phyloP scores from a whole-genome alignment of 2,113 vertebrate genomes.

The Corythornis madagascariensis region DNA sequence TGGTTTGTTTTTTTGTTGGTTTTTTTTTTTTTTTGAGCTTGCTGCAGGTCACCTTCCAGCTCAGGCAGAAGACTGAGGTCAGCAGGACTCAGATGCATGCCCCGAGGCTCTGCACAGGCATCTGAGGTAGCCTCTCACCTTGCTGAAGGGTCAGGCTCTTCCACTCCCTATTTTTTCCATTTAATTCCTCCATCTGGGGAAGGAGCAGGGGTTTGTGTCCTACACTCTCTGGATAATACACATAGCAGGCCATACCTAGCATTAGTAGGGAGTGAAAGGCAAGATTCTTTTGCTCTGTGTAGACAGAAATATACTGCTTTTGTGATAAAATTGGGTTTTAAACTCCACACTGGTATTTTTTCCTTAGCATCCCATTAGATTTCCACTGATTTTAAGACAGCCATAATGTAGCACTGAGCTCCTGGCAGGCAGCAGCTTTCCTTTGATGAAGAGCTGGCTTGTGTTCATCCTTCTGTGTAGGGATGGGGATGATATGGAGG shows the following conservation, averaged over 20 bases:
- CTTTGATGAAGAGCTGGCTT: background rate
- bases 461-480: background rate
- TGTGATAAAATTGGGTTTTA: background rate
- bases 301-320: background rate
- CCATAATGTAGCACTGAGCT: background rate
- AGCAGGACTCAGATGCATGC: background rate
- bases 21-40: background rate
- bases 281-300: background rate
- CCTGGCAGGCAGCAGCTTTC: background rate
- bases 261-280: background rate
- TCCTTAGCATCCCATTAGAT: background rate
- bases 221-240: background rate
- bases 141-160: rapidly evolving
- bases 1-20: too few relatives aligned
- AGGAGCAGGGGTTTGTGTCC: background rate
- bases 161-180: background rate
- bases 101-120: background rate
- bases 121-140: rapidly evolving
- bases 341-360: background rate
- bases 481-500: background rate
- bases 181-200: background rate
- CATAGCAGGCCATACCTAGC: background rate
- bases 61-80: background rate
- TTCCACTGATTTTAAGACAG: background rate
- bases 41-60: constrained; percentile 11